Percentiles rank a stretch among this genome's conserved stretches.
Evolutionary conservation across 1,140 invertebrate species (phyloP).

Genomic region (Chymomyza costata): DNA sequence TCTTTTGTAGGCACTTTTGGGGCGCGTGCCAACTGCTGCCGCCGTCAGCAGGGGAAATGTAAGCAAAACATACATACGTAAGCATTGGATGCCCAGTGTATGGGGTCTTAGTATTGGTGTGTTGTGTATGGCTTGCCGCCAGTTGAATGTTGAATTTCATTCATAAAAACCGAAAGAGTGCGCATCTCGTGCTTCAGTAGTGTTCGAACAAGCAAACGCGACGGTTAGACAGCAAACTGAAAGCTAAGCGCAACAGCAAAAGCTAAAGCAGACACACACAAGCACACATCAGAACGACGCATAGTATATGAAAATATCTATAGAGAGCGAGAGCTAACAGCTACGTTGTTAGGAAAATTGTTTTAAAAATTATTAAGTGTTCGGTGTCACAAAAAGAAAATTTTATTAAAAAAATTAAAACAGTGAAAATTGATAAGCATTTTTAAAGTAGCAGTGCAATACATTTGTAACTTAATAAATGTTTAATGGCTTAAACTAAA

Average conservation of each 20-base stretch:
- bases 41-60: conserved; percentile 42
- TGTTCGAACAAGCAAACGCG: conserved; percentile 75
- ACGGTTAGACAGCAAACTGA: conserved; percentile 52
- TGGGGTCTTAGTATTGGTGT: too few relatives aligned
- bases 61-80: neutral
- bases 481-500: too few relatives aligned
- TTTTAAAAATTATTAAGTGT: too few relatives aligned
- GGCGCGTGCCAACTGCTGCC: conserved; percentile 51
- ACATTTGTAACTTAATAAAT: too few relatives aligned
- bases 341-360: too few relatives aligned
- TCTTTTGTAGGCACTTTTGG: conserved; percentile 28
- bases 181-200: conserved; percentile 75
- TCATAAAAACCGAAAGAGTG: conserved; percentile 75
- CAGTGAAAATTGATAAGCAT: conserved; percentile 19
- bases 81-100: neutral
- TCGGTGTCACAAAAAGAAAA: too few relatives aligned
- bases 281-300: conserved; percentile 16
- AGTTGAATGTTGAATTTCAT: conserved; percentile 68
- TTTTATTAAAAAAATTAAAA: neutral
- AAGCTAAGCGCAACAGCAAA: conserved; percentile 24
- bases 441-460: too few relatives aligned
- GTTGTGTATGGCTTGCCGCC: conserved; percentile 4
- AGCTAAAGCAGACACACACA: conserved; percentile 20
- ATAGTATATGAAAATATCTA: conserved; percentile 5
- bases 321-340: conserved; percentile 9